These are phyloP conservation scores for Lemur catta DNA, from an alignment of 2,797 vertebrate species.

Conservation along the genomic window DNA sequence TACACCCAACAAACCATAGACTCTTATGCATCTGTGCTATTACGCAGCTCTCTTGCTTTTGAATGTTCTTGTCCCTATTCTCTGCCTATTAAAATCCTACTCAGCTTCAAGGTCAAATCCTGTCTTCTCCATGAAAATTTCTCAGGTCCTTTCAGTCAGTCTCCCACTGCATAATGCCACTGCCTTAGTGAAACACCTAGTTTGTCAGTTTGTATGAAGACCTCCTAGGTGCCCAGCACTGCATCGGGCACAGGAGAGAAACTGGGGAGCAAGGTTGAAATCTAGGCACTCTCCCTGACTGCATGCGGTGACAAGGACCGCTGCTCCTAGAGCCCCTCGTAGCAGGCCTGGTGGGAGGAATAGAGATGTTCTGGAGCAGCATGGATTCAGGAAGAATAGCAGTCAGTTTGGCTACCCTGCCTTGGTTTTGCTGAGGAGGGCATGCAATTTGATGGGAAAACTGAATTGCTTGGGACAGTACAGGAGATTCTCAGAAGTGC, in stretches of 20 bases:
- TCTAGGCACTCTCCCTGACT: not conserved
- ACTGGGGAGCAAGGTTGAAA: not conserved
- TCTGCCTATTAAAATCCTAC: not conserved
- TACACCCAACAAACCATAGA: not conserved
- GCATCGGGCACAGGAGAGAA: not conserved
- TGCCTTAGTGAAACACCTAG: not conserved
- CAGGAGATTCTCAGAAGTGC: not conserved
- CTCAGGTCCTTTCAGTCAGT: not conserved
- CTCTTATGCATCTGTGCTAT: not conserved
- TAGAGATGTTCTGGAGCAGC: too few species aligned
- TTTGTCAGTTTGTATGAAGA: not conserved
- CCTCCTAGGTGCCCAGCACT: not conserved
- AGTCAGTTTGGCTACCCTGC: not conserved
- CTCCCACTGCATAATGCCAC: too few species aligned
- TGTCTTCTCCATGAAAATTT: not conserved
- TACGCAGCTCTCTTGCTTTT: not conserved
- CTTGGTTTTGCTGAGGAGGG: not conserved
- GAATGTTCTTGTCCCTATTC: not conserved
- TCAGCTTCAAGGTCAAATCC: constrained; percentile 23
- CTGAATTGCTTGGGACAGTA: not conserved
- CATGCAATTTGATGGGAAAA: not conserved
- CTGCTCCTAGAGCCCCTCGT: not conserved
- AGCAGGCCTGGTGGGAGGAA: not conserved
- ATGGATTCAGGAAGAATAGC: not conserved
- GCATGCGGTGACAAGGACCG: not conserved